phyloP scores from a whole-genome alignment of 2,113 vertebrate species.

The Callocephalon fimbriatum region DNA sequence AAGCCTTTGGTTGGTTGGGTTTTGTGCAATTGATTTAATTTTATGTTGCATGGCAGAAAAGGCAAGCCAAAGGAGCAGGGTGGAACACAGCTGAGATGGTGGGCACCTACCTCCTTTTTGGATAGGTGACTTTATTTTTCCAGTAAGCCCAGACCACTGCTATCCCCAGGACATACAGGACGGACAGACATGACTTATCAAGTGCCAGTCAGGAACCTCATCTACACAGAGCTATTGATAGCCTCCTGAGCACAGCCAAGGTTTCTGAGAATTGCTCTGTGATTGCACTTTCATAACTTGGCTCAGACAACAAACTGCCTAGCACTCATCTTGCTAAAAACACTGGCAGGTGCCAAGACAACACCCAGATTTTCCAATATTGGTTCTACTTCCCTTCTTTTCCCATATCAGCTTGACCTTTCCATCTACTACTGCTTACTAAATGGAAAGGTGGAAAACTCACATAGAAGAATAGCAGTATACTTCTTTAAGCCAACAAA shows the following conservation, averaged over 20 bases:
- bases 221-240: neutral
- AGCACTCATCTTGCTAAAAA: neutral
- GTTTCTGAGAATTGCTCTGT: neutral
- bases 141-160: neutral
- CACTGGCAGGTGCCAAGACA: neutral
- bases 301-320: neutral
- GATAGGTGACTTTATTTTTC: neutral
- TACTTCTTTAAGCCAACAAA: neutral
- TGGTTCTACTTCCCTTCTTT: neutral
- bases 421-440: neutral
- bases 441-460: neutral
- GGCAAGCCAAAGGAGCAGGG: neutral
- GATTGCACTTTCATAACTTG: neutral
- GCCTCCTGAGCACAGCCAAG: neutral
- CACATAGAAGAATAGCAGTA: neutral
- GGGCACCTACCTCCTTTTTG: neutral
- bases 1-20: neutral
- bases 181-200: accelerated
- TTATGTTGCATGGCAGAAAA: neutral
- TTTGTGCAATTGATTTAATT: neutral
- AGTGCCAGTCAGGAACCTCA: neutral
- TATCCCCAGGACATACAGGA: neutral
- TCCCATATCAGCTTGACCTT: neutral
- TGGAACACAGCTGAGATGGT: neutral
- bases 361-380: neutral